phyloP scores from a whole-genome alignment of 2,797 vertebrate species.

The Tolypeutes matacus region DNA sequence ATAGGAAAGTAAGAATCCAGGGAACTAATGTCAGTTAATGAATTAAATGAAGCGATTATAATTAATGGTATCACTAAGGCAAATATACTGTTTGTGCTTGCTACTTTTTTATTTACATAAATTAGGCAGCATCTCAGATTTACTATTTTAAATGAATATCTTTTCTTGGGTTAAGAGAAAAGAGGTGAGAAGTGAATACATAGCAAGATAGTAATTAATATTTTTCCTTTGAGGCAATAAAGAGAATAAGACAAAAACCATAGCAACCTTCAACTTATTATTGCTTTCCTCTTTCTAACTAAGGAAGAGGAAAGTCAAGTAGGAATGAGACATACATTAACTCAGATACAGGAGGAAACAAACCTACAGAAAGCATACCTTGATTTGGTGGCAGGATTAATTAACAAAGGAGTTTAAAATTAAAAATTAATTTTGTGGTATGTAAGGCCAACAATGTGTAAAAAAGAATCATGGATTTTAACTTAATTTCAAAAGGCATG shows the following conservation, averaged over 20 bases:
- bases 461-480: conserved; percentile 46
- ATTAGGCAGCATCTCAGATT: conserved; percentile 2
- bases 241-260: conserved; percentile 15
- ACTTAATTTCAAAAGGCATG: conserved; percentile 37
- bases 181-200: conserved; percentile 7
- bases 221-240: neutral
- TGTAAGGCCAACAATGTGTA: neutral
- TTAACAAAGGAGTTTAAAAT: neutral
- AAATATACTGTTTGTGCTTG: neutral
- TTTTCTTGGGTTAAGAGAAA: conserved; percentile 57
- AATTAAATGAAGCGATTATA: conserved; percentile 45
- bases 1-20: conserved; percentile 19
- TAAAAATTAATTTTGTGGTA: neutral
- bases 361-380: neutral
- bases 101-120: conserved; percentile 36
- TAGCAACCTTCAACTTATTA: conserved; percentile 28
- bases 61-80: conserved; percentile 17
- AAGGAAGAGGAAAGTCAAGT: neutral
- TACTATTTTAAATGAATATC: conserved; percentile 42
- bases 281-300: neutral
- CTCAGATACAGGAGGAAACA: conserved; percentile 17
- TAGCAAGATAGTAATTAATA: conserved; percentile 33
- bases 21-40: conserved; percentile 22
- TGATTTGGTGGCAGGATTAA: neutral
- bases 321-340: neutral